A percentile compares a stretch with the other conserved stretches of the same genome.
These are phyloP conservation scores for Stylophora pistillata DNA, from an alignment of 64 coral and sea anemone species.

Conservation along the genomic window DNA sequence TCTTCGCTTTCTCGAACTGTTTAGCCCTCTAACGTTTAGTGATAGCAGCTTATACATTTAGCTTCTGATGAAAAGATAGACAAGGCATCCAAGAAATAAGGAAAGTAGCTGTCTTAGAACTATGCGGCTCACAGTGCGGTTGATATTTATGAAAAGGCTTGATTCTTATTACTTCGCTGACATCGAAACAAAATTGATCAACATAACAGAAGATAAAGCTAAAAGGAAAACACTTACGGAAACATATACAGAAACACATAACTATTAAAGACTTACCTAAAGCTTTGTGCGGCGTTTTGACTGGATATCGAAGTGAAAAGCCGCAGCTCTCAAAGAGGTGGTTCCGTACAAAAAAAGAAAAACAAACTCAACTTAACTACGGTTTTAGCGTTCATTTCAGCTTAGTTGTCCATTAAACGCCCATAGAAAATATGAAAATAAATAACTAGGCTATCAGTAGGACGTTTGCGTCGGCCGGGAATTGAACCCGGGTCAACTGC, in stretches of 20 bases:
- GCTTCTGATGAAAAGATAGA: background rate
- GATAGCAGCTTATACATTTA: slow-evolving; percentile 34
- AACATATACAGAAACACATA: background rate
- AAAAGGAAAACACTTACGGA: background rate
- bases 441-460: too few relatives aligned
- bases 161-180: background rate
- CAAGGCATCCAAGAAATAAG: background rate
- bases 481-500: too few relatives aligned
- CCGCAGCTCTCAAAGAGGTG: too few relatives aligned
- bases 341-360: too few relatives aligned
- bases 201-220: background rate
- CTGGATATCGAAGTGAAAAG: background rate
- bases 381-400: too few relatives aligned
- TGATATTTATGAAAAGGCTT: background rate
- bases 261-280: background rate
- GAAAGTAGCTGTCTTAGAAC: background rate
- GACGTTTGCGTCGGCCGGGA: too few relatives aligned
- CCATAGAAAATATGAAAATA: too few relatives aligned
- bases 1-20: slow-evolving; percentile 35
- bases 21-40: slow-evolving; percentile 44
- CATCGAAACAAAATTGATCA: background rate
- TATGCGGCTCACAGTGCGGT: background rate
- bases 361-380: too few relatives aligned
- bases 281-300: background rate
- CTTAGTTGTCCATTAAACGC: too few relatives aligned